Evolutionary conservation across 2,888 invertebrate genomes (phyloP), one percentile per base, ranked within the genome.

Genomic region (Troglohyphantes excavatus): DNA sequence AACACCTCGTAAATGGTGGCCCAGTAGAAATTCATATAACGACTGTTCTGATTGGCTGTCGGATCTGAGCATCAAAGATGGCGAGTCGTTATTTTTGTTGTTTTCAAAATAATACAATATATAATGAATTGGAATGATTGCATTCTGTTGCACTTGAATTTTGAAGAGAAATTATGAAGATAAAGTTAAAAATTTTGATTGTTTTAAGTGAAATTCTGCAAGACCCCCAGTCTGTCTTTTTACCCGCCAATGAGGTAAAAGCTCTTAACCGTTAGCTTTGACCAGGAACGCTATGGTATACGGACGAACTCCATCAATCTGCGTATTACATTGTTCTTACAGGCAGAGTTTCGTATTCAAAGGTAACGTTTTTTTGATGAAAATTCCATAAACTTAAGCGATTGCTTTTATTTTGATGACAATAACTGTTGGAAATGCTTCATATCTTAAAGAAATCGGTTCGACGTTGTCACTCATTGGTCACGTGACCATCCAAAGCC

Each of bases 401-500:
- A 33, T 27, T 65, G 59, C 13, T 53, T 67, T 19, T 26, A 46
- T 65, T 26, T 73, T 81, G 7, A 2, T 63, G 27, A 26, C 26
- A 65, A 39, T 65, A 9, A 53, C 7, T 26, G 19, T 19, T 53
- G 11, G 53, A 43, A 23, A 59, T 75, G 87, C 39, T 19, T 46
- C 33, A 67, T 67, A 65, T 67, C 6, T 26, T 13, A 5, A 13
- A 65, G 19, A 88, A 88, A 81, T 39, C 59, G 72, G 43, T 46
- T 85, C 85, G 43, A 90, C 85, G 90, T 90, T 90, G 90, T 85
- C 90, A 90, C 17, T 78, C 59, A 65, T 19, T 79, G 90, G 90
- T 91, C 91, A 91, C 91, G 91, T 91, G 91, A 91, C 86, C 72
- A 39, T 46, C 33, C 65, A 81, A 79, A 73, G 78, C 84, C 84